Base-by-base conservation (phyloP, 2,888 invertebrate species). In the Schrankia costaestrigalis region DNA sequence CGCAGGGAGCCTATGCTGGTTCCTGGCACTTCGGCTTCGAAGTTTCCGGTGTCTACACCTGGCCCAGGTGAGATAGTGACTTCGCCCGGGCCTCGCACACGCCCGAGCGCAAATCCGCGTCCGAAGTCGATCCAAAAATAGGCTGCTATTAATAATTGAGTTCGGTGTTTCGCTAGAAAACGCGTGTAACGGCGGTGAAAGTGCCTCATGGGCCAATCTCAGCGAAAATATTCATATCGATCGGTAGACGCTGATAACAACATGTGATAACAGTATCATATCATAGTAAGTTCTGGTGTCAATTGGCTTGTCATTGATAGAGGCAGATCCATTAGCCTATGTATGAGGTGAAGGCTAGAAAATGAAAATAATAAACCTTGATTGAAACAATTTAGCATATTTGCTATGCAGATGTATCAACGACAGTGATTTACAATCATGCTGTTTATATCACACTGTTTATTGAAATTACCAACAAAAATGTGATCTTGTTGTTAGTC, bases 21-120 rank as follows among this genome's bases (percentile, higher is more conserved):
- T 97, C 97, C 70, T 99, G 99, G 99, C 97, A 98, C 87, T 98
- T 95, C 85, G 99, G 99, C 63, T 99, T 99, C 90, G 99, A 99
- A 90, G 97, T 98, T 63, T 98, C 98, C 73, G 99, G 99, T 71
- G 96, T 97, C 81, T 97, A 97, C 91, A 96, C 96, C 84, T 97
- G 97, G 97, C 98, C 98, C 79, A 97, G 96, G 97, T 97, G 91
- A 92, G 91, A 84, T 73, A 78, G 82, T 78, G 84, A 79, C 86
- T 83, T 83, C 80, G 82, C 87, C 86, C 87, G 87, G 86, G 86
- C 79, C 78, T 81, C 84, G 83, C 81, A 84, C 79, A 83, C 84
- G 83, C 86, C 81, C 83, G 85, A 81, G 83, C 84, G 79, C 75
- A 67, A 76, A 78, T 72, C 74, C 79, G 85, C 85, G 78, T 84